Base-by-base conservation (phyloP, 2,797 vertebrate species). In the Cynodonichthys magdalenae region DNA sequence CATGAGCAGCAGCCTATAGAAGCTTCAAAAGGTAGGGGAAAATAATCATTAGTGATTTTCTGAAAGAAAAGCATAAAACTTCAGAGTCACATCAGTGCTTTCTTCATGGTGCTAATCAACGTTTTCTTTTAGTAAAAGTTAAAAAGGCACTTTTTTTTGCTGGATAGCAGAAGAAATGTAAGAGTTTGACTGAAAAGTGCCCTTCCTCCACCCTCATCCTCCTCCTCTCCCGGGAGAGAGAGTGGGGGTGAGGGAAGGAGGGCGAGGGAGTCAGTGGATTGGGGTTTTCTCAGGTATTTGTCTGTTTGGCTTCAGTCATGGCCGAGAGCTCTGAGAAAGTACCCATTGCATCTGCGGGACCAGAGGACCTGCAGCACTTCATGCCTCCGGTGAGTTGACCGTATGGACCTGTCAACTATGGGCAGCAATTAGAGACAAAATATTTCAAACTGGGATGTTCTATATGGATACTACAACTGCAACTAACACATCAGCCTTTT, bases 261-360 rank as follows among this genome's bases (percentile, higher is more conserved):
- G n/a, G 54, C 4, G 66, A 56, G 63, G 36, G 51, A 50, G 59
- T 57, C 15, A 56, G 53, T 64, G 60, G 55, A 69, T 53, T 29
- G 54, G 54, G 47, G 34, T 63, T 45, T 66, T 56, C 66, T 87
- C 83, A 85, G 85, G 86, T 89, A 88, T 76, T 79, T 59, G 73
- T 53, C 66, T 87, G 87, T 77, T 80, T 59, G 77, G 54, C 71
- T 84, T 57, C 49, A 73, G 82, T 83, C 90, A 96, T 96, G 95
- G 89, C 91, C 61, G 92, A 89, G 83, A 92, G 68, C 80, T 94
- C 90, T 53, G 96, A 96, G 89, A 96, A 97, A 91, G 93, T 94
- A 82, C 95, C 95, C 59, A 95, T 96, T 74, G 91, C 95, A 66
- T 86, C 92, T 20, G 94, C 82, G 45, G 96, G 95, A 77, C 94